These are phyloP conservation scores for Ictalurus punctatus DNA, from an alignment of 2,113 vertebrate species.

Conservation along the genomic window DNA sequence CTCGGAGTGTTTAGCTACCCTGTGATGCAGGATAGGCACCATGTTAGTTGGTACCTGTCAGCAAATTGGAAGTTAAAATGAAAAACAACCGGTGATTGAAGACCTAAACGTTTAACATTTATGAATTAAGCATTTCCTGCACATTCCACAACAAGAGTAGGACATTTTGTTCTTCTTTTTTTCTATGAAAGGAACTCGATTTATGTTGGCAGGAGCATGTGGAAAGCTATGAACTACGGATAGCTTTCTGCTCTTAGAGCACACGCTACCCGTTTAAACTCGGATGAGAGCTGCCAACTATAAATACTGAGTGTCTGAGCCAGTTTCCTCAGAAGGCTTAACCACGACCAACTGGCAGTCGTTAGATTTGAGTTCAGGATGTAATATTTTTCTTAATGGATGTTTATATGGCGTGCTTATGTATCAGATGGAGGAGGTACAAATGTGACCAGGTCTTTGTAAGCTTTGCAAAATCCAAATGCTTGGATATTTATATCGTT, in stretches of 20 bases:
- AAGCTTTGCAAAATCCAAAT: not conserved
- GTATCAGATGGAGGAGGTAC: not conserved
- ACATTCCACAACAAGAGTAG: not conserved
- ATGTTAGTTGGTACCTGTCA: not conserved
- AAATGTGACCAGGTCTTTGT: not conserved
- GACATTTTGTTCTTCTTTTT: not conserved
- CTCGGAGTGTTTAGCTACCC: not conserved
- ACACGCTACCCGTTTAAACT: not conserved
- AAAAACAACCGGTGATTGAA: not conserved
- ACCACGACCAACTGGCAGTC: not conserved
- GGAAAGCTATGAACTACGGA: not conserved
- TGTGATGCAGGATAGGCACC: not conserved
- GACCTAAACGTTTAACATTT: not conserved
- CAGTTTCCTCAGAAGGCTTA: not conserved
- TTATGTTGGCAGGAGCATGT: not conserved
- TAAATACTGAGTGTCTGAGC: not conserved
- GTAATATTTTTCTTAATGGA: not conserved
- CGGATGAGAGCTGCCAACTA: not conserved
- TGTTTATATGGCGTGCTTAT: not conserved
- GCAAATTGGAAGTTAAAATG: not conserved
- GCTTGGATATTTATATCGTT: conserved; percentile 3
- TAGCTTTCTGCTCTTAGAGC: not conserved
- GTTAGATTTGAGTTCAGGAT: not conserved
- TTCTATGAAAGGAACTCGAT: not conserved
- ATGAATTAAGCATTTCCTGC: not conserved